These are phyloP conservation scores for Campylomormyrus tamandua DNA, from an alignment of 2,113 vertebrate genomes.

Conservation along the genomic window DNA sequence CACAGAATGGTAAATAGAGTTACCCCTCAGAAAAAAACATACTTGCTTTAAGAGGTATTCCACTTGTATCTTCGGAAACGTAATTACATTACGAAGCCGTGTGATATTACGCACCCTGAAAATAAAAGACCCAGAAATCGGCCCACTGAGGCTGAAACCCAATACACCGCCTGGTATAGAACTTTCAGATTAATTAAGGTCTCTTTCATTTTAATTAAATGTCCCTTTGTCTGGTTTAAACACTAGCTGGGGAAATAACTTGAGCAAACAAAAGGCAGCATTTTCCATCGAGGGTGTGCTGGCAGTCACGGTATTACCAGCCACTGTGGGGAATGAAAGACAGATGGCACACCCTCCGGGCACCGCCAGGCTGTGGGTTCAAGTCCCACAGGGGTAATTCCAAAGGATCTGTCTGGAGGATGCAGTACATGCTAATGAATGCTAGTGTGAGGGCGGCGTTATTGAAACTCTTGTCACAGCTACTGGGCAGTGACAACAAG, in stretches of 20 bases:
- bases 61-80: conserved; percentile 33
- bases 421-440: not conserved
- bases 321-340: not conserved
- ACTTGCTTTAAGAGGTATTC: conserved; percentile 8
- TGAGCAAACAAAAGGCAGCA: conserved; percentile 37
- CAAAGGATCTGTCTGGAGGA: not conserved
- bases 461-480: not conserved
- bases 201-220: conserved; percentile 61
- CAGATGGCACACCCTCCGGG: not conserved
- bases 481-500: not conserved
- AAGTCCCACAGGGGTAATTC: not conserved
- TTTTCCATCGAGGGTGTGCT: not conserved
- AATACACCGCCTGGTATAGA: conserved; percentile 33
- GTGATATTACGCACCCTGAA: not conserved
- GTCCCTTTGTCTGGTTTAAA: conserved; percentile 41
- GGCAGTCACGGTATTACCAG: not conserved
- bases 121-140: conserved; percentile 1
- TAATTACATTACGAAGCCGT: conserved; percentile 32
- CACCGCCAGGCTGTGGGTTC: not conserved
- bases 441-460: not conserved
- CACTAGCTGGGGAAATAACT: conserved; percentile 43
- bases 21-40: not conserved
- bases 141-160: not conserved
- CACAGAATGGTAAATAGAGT: not conserved
- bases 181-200: conserved; percentile 52